These are phyloP conservation scores for Calliscelio sp. DNA, from an alignment of 2,888 invertebrate species.

Conservation along the genomic window DNA sequence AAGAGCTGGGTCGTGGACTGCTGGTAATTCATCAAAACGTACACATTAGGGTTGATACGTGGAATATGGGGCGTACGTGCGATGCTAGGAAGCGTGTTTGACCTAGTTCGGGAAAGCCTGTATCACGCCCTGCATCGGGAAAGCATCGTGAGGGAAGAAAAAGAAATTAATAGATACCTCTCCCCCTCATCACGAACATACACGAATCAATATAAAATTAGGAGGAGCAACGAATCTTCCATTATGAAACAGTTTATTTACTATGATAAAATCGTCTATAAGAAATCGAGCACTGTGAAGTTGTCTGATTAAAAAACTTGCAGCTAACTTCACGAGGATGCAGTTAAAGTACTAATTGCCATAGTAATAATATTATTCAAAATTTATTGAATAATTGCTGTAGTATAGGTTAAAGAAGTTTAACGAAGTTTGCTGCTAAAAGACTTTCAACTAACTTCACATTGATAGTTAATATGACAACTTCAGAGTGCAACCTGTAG, in stretches of 20 bases:
- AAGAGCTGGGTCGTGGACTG: too few relatives aligned
- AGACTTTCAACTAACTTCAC: too few relatives aligned
- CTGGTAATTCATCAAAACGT: conserved; percentile 30
- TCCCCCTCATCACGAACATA: conserved; percentile 43
- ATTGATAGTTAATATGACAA: too few relatives aligned
- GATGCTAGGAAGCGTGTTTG: conserved; percentile 42
- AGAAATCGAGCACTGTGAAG: too few relatives aligned
- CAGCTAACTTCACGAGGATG: not conserved
- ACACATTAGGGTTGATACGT: conserved; percentile 36
- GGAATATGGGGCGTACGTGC: conserved; percentile 47
- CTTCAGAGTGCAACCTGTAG: too few relatives aligned
- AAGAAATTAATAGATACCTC: conserved; percentile 53
- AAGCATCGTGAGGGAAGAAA: conserved; percentile 26
- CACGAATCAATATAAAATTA: conserved; percentile 44
- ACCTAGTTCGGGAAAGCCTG: conserved; percentile 37
- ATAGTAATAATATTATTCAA: too few relatives aligned
- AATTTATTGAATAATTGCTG: too few relatives aligned
- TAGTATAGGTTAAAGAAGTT: too few relatives aligned
- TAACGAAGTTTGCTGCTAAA: too few relatives aligned
- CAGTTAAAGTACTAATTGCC: too few relatives aligned
- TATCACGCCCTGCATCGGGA: conserved; percentile 43
- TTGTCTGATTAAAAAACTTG: too few relatives aligned
- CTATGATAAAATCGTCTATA: conserved; percentile 29
- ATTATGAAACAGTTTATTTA: conserved; percentile 35
- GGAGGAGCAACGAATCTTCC: conserved; percentile 22